Evolutionary conservation across 2,888 invertebrate genomes (phyloP).

Genomic region (Eustalomyia histrio): DNA sequence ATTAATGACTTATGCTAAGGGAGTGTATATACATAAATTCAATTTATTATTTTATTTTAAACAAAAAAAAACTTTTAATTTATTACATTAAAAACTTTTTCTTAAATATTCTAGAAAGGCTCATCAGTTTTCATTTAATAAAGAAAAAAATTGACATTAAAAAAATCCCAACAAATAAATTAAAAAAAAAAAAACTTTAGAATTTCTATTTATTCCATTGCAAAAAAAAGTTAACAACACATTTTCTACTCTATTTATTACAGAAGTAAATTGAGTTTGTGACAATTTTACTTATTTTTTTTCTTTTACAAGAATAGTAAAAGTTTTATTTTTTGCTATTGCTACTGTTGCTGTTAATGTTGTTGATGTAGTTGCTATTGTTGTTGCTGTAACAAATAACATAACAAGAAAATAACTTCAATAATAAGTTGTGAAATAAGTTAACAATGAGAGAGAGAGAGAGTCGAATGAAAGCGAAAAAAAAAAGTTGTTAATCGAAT

Average conservation of each 20-base stretch:
- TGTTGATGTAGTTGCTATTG: conserved; percentile 14
- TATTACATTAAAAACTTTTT: not conserved
- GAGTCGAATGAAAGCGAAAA: not conserved
- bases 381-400: conserved; percentile 49
- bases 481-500: conserved; percentile 67
- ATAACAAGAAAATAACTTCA: conserved; percentile 64
- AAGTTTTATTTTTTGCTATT: not conserved
- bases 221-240: conserved; percentile 61
- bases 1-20: not conserved
- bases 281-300: conserved; percentile 65
- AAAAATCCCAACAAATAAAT: conserved; percentile 10
- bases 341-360: not conserved
- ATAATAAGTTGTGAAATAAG: conserved; percentile 53
- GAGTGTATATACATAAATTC: not conserved
- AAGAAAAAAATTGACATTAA: conserved; percentile 41
- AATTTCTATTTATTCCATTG: not conserved
- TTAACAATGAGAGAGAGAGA: not conserved
- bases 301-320: not conserved
- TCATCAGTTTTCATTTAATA: conserved; percentile 30
- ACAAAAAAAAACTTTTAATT: conserved; percentile 8
- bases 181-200: not conserved
- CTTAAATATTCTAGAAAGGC: not conserved
- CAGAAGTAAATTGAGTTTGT: conserved; percentile 69
- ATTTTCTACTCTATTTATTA: conserved; percentile 71
- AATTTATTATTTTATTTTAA: conserved; percentile 8